Conservation (phyloP, 2,797 vertebrate genomes). For the Pelobates cultripes region DNA sequence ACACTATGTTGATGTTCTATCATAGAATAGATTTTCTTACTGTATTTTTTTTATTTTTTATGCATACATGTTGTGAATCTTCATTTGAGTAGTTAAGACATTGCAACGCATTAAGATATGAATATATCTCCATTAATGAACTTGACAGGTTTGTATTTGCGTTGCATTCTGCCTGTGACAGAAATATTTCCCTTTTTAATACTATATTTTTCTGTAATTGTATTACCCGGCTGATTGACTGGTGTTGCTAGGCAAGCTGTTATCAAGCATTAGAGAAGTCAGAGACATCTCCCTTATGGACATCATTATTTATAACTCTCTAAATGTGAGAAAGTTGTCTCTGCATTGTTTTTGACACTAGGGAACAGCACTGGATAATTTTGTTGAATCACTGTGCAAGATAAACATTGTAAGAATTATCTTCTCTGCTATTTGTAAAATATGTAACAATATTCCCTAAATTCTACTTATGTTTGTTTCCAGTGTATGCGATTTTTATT, state of each 20-base stretch:
- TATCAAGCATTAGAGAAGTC: slow-evolving; percentile 5
- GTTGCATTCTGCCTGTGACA: not conserved
- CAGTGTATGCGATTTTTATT: too few relatives aligned
- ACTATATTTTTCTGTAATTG: not conserved
- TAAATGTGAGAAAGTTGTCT: not conserved
- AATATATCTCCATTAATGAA: not conserved
- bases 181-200: not conserved
- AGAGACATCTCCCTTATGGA: slow-evolving; percentile 3
- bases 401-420: not conserved
- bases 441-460: too few relatives aligned
- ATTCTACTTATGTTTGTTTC: too few relatives aligned
- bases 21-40: not conserved
- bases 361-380: not conserved
- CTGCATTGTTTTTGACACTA: not conserved
- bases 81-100: not conserved
- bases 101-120: not conserved
- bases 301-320: slow-evolving; percentile 15
- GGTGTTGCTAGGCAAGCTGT: not conserved
- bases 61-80: not conserved
- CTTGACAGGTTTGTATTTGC: not conserved
- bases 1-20: not conserved
- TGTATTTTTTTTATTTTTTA: not conserved
- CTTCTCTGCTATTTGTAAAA: not conserved
- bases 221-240: not conserved
- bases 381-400: not conserved